These are phyloP conservation scores for Glaucomys volans DNA, from an alignment of 2,113 vertebrate genomes.

Conservation along the genomic window DNA sequence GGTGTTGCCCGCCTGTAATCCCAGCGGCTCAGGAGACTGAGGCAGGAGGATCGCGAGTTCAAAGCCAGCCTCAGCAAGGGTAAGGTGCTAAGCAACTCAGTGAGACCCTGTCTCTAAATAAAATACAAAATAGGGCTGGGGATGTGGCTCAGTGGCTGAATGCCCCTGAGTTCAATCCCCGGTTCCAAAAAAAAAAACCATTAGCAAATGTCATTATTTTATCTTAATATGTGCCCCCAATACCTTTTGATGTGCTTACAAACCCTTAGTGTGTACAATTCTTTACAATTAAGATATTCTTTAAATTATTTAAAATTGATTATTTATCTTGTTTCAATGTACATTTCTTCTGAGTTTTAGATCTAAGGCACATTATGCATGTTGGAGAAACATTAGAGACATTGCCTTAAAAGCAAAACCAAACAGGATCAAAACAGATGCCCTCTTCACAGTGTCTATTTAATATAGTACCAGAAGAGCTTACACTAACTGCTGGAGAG, in stretches of 20 bases:
- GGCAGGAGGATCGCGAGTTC: too few species aligned
- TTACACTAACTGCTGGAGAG: not conserved
- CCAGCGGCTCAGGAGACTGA: too few species aligned
- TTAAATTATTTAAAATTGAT: conserved; percentile 55
- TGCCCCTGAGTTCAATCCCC: too few species aligned
- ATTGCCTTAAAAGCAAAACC: conserved; percentile 13
- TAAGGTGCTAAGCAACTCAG: too few species aligned
- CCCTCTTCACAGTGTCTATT: not conserved
- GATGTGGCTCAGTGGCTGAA: too few species aligned
- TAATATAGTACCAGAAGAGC: not conserved
- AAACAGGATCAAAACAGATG: conserved; percentile 4
- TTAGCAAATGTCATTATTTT: not conserved
- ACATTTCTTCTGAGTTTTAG: not conserved
- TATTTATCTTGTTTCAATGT: conserved; percentile 24
- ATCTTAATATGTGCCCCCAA: not conserved
- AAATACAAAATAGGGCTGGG: too few species aligned
- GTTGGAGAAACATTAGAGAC: not conserved
- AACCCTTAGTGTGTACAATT: not conserved
- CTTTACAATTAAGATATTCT: not conserved
- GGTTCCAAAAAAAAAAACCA: too few species aligned
- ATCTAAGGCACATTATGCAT: not conserved
- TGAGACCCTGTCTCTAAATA: too few species aligned
- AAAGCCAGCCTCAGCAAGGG: too few species aligned
- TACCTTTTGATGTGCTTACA: not conserved
- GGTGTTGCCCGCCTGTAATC: too few species aligned